Base-by-base conservation (phyloP, 2,797 vertebrate species). In the Momotus momota region DNA sequence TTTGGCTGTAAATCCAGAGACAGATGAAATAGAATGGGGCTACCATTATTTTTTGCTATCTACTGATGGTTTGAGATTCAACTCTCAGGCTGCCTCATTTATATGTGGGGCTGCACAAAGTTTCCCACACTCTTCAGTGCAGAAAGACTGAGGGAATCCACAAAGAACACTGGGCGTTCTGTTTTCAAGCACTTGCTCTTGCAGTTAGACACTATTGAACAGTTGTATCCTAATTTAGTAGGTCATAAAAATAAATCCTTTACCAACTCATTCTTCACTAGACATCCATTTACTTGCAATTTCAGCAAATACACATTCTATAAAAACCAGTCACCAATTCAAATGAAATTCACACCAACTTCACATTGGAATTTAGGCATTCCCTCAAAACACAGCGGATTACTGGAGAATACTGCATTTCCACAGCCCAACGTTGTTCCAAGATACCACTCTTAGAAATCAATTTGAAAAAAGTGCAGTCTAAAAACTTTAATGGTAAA, bases 101-200 rank as follows among this genome's bases (percentile, higher is more conserved):
- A 25, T 61, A 31, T 31, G 2, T 18, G 41, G 40, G 38, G 22
- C 54, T 38, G 12, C 26, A 62, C 13, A 46, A 48, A 57, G 11
- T 70, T 82, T 69, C 25, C n/a, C 64, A 21, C 11, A 6, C 8
- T 58, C 19, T 38, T 22, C n/a, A 66, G 45, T 13, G 21, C 14
- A 58, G 11, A 18, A n/a, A 38, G 11, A 33, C 27, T 23, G 27
- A 61, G 7, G 27, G 12, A 84, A 72, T 7, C 16, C 1, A 1
- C 2, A 12, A 83, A 12, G n/a, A 83, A 38, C 4, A 51, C 0
- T 2, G 6, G 1, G 2, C 12, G 74, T n/a, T 58, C 57, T 16
- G 1, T 74, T 66, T 66, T 80, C 57, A 79, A 65, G 35, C 5
- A 40, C 6, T 20, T 64, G 25, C 6, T 9, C n/a, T 55, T 70